Percentiles rank a stretch among this genome's conserved stretches.
Evolutionary conservation across 1,140 invertebrate genomes (phyloP).

Genomic region (Penaeus indicus): DNA sequence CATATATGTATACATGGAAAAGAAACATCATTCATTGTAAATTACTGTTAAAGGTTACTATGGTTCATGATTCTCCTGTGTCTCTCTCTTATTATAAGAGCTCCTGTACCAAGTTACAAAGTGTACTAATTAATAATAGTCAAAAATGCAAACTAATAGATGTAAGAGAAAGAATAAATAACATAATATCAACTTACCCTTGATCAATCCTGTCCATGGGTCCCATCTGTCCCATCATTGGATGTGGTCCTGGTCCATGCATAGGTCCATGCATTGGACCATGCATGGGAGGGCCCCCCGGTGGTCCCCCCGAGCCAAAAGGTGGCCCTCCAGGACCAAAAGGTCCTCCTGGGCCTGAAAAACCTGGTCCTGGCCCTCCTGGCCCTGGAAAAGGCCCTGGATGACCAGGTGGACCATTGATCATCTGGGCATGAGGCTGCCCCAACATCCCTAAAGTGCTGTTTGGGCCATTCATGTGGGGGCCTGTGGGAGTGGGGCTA

Average conservation of each 20-base stretch:
- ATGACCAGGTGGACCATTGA: constrained; percentile 64
- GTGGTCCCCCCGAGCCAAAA: constrained; percentile 66
- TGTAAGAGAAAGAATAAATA: background rate
- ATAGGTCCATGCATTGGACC: constrained; percentile 66
- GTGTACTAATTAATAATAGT: too few relatives aligned
- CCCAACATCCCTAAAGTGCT: constrained; percentile 53
- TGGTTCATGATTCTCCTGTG: too few relatives aligned
- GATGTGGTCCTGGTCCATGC: constrained; percentile 64
- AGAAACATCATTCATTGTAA: too few relatives aligned
- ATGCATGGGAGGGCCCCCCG: constrained; percentile 67
- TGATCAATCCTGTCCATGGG: constrained; percentile 66
- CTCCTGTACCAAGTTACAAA: too few relatives aligned
- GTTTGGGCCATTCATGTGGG: constrained; percentile 66
- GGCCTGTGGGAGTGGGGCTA: constrained; percentile 62
- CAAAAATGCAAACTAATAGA: background rate
- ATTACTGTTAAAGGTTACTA: too few relatives aligned
- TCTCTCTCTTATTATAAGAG: too few relatives aligned
- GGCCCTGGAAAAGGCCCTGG: constrained; percentile 64
- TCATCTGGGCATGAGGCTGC: constrained; percentile 59
- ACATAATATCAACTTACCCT: constrained; percentile 56
- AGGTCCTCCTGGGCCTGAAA: constrained; percentile 65
- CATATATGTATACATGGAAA: too few relatives aligned
- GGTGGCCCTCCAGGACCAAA: constrained; percentile 67
- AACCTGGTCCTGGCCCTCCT: constrained; percentile 67
- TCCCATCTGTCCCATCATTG: constrained; percentile 65